Percentiles rank a stretch among this genome's conserved stretches.
These are phyloP conservation scores for Caenorhabditis inopinata DNA, from an alignment of 1,140 invertebrate species.

Conservation along the genomic window DNA sequence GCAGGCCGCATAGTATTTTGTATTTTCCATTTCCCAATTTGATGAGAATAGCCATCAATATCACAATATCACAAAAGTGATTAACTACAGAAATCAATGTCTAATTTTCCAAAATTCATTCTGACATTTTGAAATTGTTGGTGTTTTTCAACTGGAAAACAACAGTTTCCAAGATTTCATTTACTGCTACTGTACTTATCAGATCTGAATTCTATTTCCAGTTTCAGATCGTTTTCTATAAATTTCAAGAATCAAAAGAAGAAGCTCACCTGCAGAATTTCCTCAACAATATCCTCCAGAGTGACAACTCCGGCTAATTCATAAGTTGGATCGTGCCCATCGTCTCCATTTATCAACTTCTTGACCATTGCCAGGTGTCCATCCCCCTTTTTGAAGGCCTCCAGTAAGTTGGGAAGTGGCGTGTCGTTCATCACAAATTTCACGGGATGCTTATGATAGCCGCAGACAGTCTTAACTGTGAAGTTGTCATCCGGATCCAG, in stretches of 20 bases:
- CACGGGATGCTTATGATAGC: conserved; percentile 92
- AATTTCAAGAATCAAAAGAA: not conserved
- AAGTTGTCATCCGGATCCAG: conserved; percentile 90
- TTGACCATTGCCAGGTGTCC: conserved; percentile 53
- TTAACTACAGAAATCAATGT: too few species aligned
- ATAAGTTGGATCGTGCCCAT: conserved; percentile 67
- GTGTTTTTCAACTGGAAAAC: too few species aligned
- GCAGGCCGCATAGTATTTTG: too few species aligned
- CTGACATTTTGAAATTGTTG: too few species aligned
- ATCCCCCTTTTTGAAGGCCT: conserved; percentile 82
- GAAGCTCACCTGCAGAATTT: conserved; percentile 67
- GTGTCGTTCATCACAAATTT: conserved; percentile 92
- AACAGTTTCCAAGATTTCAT: too few species aligned
- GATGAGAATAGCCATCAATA: too few species aligned
- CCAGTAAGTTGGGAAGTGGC: conserved; percentile 87
- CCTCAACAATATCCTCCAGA: conserved; percentile 70
- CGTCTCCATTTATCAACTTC: conserved; percentile 53
- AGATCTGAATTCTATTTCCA: too few species aligned
- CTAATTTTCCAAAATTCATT: too few species aligned
- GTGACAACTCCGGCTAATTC: conserved; percentile 70
- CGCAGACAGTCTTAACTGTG: conserved; percentile 83
- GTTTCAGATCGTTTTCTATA: too few species aligned
- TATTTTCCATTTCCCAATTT: too few species aligned
- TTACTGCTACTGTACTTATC: too few species aligned
- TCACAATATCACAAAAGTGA: too few species aligned